phyloP scores from a whole-genome alignment of 2,888 invertebrate genomes.

The Amitus sp. region DNA sequence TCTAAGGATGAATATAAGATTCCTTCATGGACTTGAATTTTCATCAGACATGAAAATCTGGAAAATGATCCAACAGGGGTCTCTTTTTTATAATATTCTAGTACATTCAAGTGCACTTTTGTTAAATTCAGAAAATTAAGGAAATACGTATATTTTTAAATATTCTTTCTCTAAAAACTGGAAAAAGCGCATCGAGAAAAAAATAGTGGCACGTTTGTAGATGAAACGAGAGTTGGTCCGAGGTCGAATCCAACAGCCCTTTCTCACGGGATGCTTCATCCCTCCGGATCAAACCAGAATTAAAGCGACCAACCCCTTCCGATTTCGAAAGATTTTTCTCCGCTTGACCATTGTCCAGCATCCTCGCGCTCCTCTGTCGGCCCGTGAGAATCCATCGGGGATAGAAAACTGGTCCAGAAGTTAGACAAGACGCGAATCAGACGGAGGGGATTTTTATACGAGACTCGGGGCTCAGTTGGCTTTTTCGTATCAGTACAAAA shows the following conservation, averaged over 20 bases:
- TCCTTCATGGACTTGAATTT: too few species aligned
- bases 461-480: constrained; percentile 31
- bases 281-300: constrained; percentile 64
- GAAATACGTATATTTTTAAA: too few species aligned
- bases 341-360: constrained; percentile 62
- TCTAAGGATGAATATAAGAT: too few species aligned
- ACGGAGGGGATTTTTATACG: constrained; percentile 30
- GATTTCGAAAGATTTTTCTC: constrained; percentile 56
- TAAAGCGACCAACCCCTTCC: constrained; percentile 58
- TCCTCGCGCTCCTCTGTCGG: constrained; percentile 45
- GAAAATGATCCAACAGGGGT: too few species aligned
- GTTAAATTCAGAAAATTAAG: too few species aligned
- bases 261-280: constrained; percentile 62
- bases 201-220: too few species aligned
- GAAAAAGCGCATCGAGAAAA: too few species aligned
- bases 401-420: constrained; percentile 61
- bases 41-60: too few species aligned
- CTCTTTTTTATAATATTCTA: too few species aligned
- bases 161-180: too few species aligned
- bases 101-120: too few species aligned
- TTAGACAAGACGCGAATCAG: constrained; percentile 50
- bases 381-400: constrained; percentile 52
- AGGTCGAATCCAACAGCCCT: constrained; percentile 61
- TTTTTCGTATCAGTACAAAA: constrained; percentile 43
- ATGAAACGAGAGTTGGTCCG: constrained; percentile 17